Evolutionary conservation across 37 sponge, comb jelly and placozoan species (phyloP).

Genomic region (Axinella damicornis): DNA sequence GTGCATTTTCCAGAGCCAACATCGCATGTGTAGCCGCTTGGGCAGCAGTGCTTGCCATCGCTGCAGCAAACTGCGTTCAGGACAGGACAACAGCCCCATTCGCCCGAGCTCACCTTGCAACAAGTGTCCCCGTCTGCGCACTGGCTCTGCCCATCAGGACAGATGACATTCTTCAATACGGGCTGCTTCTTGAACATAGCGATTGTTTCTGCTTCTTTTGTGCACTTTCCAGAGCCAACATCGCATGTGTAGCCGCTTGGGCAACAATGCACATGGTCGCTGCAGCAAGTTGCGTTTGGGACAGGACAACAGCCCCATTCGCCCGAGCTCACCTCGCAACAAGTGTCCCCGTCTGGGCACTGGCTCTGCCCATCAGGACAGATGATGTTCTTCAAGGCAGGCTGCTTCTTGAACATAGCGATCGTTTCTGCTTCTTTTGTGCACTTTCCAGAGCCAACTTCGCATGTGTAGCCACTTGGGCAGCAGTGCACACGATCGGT

Average conservation of each 20-base stretch:
- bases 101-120: conserved; percentile 68
- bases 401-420: neutral
- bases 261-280: conserved; percentile 79
- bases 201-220: neutral
- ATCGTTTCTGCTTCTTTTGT: neutral
- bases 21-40: conserved; percentile 72
- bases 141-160: conserved; percentile 69
- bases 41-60: conserved; percentile 78
- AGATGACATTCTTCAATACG: conserved; percentile 42
- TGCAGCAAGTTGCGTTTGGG: conserved; percentile 78
- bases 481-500: conserved; percentile 72
- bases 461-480: conserved; percentile 54
- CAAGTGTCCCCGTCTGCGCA: conserved; percentile 76
- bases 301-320: conserved; percentile 82
- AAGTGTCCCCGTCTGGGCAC: conserved; percentile 80
- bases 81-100: conserved; percentile 82
- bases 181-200: conserved; percentile 8
- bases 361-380: conserved; percentile 64
- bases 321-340: conserved; percentile 61
- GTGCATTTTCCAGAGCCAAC: conserved; percentile 55
- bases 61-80: conserved; percentile 76
- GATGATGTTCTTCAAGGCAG: conserved; percentile 9
- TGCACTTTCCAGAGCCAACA: conserved; percentile 45
- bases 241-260: conserved; percentile 63
- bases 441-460: neutral